Conservation (phyloP, 2,113 vertebrate species). For the Prolemur simus region DNA sequence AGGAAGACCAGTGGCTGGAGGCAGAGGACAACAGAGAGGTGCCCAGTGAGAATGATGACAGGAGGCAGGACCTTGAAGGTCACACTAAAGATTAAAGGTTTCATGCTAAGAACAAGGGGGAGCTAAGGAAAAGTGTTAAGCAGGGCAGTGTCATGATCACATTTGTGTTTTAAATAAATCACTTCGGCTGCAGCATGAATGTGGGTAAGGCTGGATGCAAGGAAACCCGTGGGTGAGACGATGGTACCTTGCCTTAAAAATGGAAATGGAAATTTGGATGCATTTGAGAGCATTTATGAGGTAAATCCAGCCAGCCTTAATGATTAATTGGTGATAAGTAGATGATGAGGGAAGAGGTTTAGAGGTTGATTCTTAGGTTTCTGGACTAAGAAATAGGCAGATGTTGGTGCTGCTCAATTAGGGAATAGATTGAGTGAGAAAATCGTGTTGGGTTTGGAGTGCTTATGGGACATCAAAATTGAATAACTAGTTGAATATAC, state of each 20-base stretch:
- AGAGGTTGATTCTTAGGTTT: not conserved
- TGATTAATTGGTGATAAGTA: not conserved
- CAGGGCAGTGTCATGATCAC: not conserved
- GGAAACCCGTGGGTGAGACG: not conserved
- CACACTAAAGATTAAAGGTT: not conserved
- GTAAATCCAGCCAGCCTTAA: not conserved
- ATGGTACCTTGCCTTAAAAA: not conserved
- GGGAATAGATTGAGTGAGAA: not conserved
- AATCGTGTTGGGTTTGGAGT: not conserved
- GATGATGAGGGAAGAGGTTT: not conserved
- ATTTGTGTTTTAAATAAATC: not conserved
- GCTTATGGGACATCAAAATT: not conserved
- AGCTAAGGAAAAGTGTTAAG: not conserved
- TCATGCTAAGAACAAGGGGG: not conserved
- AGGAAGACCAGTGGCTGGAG: not conserved
- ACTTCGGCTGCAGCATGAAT: not conserved
- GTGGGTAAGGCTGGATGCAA: not conserved
- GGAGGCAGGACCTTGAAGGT: not conserved
- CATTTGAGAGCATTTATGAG: not conserved
- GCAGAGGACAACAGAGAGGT: not conserved
- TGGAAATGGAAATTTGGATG: too few species aligned
- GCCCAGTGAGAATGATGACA: not conserved
- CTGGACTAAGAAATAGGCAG: not conserved
- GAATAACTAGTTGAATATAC: not conserved
- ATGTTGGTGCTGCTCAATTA: not conserved